Evolutionary conservation across 2,113 vertebrate species (phyloP).

Genomic region (Anoura caudifer): DNA sequence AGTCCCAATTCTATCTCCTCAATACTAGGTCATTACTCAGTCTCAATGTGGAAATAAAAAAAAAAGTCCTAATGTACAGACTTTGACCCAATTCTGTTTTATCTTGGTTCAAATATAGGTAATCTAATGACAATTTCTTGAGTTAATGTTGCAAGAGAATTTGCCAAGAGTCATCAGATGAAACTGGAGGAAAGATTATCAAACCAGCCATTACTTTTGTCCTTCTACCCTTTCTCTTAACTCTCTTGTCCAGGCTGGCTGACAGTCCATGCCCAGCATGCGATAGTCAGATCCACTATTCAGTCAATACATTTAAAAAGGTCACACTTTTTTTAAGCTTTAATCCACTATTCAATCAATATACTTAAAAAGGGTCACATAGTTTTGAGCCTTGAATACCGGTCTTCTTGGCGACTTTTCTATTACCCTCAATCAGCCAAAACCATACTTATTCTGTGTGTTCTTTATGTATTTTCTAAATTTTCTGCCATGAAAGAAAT

Average conservation of each 20-base stretch:
- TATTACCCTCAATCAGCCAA: not conserved
- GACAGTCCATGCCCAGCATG: not conserved
- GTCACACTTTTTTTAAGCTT: too few relatives aligned
- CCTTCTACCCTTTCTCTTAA: not conserved
- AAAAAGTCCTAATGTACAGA: not conserved
- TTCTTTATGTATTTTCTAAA: not conserved
- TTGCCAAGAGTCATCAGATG: not conserved
- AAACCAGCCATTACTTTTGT: not conserved
- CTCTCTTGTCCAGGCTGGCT: not conserved
- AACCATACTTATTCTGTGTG: not conserved
- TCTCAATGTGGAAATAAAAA: not conserved
- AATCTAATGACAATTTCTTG: not conserved
- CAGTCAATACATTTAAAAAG: not conserved
- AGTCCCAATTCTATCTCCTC: not conserved
- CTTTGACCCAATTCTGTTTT: not conserved
- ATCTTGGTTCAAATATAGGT: not conserved
- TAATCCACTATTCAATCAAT: not conserved
- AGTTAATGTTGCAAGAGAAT: not conserved
- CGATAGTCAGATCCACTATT: not conserved
- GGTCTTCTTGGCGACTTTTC: not conserved
- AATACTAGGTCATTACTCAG: not conserved
- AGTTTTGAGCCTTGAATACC: not conserved
- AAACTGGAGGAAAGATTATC: not conserved
- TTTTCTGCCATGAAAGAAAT: not conserved
- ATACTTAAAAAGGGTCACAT: not conserved